Conservation (phyloP, 1,140 invertebrate genomes). For the Ips typographus region DNA sequence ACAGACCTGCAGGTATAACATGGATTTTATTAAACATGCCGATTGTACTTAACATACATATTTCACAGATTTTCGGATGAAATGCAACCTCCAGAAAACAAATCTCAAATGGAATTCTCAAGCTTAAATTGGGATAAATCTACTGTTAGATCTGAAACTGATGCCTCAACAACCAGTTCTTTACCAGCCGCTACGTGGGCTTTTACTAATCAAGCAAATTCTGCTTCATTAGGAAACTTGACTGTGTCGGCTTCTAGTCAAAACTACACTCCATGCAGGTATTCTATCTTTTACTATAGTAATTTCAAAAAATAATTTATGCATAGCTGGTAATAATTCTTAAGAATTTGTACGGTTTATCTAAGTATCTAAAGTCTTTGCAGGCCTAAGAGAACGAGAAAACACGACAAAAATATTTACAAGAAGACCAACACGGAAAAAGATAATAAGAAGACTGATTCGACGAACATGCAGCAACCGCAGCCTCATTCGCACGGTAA, state of each 20-base stretch:
- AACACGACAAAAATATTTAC: constrained; percentile 46
- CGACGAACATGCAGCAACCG: constrained; percentile 2
- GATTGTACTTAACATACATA: not conserved
- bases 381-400: constrained; percentile 47
- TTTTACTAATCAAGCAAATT: constrained; percentile 19
- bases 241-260: constrained; percentile 39
- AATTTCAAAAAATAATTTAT: not conserved
- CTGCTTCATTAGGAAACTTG: constrained; percentile 8
- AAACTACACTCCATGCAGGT: constrained; percentile 41
- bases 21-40: not conserved
- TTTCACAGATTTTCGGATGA: constrained; percentile 33
- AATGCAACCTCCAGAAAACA: constrained; percentile 21
- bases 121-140: constrained; percentile 19
- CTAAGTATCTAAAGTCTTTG: not conserved
- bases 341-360: not conserved
- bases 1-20: constrained; percentile 22
- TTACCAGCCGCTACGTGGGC: constrained; percentile 31
- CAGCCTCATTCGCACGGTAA: no score
- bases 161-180: constrained; percentile 28
- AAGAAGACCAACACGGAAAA: constrained; percentile 40
- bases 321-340: no score
- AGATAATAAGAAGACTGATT: constrained; percentile 28
- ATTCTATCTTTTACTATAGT: not conserved
- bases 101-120: constrained; percentile 8
- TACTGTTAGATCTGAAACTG: constrained; percentile 24